Conservation (phyloP, 2,113 vertebrate genomes). For the Danionella cerebrum region DNA sequence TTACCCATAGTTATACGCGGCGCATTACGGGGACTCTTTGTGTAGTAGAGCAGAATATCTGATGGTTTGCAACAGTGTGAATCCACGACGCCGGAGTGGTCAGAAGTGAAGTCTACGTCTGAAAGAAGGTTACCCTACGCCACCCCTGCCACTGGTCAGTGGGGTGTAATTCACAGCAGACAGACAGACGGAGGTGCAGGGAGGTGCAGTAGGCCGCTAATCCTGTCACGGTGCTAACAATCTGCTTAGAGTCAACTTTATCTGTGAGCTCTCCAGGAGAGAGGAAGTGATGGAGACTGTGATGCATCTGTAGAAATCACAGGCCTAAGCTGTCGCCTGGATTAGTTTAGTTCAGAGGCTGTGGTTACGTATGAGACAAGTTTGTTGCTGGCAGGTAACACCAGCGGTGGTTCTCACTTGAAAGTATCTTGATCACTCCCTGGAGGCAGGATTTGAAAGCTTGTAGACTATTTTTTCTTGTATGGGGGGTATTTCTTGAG, state of each 20-base stretch:
- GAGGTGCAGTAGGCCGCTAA: slow-evolving; percentile 3
- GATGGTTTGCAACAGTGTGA: background rate
- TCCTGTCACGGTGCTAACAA: slow-evolving; percentile 3
- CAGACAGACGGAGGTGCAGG: background rate
- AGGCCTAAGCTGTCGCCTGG: background rate
- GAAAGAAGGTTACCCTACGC: slow-evolving; percentile 11
- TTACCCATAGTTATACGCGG: no score
- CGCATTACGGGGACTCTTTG: no score
- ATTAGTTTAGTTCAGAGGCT: background rate
- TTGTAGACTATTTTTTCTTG: no score
- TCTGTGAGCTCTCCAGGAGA: background rate
- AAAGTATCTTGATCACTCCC: no score
- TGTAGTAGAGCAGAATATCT: background rate
- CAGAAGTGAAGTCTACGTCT: background rate
- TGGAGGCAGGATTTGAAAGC: no score
- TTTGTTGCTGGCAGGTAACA: no score
- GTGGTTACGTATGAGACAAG: background rate
- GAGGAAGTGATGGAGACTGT: background rate
- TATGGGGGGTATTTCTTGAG: no score
- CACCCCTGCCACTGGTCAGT: background rate
- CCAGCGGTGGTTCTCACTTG: no score
- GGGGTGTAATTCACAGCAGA: background rate
- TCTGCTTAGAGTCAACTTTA: background rate
- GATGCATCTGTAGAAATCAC: background rate
- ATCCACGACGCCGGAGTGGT: background rate